These are phyloP conservation scores for Ptilonorhynchus violaceus DNA, from an alignment of 2,113 vertebrate genomes.

Conservation along the genomic window DNA sequence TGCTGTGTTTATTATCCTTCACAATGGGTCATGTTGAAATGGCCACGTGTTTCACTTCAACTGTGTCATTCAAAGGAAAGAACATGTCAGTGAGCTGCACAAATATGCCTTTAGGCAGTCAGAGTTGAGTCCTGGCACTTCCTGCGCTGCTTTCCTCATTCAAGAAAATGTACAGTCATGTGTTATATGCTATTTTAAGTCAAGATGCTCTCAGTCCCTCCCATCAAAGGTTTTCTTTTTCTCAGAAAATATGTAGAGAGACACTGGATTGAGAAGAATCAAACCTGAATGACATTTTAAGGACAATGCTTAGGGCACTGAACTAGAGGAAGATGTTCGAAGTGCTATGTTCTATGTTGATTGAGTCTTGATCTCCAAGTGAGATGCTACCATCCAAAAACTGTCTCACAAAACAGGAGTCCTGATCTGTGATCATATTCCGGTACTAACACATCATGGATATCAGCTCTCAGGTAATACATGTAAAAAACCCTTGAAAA, in stretches of 20 bases:
- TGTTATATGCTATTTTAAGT: not conserved
- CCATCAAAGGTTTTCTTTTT: not conserved
- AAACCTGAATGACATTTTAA: not conserved
- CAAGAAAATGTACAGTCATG: not conserved
- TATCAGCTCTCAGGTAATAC: not conserved
- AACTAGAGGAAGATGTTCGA: not conserved
- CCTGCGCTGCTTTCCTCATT: not conserved
- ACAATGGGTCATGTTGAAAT: not conserved
- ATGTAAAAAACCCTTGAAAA: not conserved
- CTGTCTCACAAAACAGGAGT: not conserved
- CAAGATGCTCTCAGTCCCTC: not conserved
- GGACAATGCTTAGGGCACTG: not conserved
- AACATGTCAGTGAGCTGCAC: not conserved
- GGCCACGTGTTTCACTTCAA: not conserved
- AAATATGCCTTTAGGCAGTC: not conserved
- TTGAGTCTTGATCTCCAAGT: not conserved
- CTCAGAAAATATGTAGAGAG: not conserved
- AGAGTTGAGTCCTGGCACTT: not conserved
- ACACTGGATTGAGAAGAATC: not conserved
- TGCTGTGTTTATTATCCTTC: not conserved
- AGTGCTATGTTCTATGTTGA: fast-evolving
- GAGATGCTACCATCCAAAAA: not conserved
- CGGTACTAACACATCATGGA: not conserved
- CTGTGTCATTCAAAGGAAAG: not conserved
- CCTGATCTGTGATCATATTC: not conserved